A percentile compares a stretch with the other conserved stretches of the same genome.
phyloP scores from a whole-genome alignment of 1,140 invertebrate genomes.

The Drosophila seguyi region DNA sequence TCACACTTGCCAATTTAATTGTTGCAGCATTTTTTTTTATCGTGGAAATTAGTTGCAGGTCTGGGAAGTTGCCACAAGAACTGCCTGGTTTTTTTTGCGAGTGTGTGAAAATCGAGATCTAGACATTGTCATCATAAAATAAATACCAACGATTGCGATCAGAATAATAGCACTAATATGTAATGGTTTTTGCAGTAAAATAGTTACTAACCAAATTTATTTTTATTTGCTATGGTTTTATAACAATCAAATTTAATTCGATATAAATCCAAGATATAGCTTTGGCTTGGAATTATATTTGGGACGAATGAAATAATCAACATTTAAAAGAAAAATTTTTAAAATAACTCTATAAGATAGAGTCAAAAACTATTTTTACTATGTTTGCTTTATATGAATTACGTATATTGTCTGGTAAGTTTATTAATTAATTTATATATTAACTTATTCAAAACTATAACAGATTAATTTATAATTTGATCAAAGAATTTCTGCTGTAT shows the following conservation, averaged over 20 bases:
- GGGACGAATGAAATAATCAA: neutral
- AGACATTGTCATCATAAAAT: constrained; percentile 8
- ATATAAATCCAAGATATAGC: too few species aligned
- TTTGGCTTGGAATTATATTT: too few species aligned
- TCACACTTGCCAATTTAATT: constrained; percentile 78
- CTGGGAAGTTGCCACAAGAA: constrained; percentile 42
- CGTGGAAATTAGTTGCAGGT: constrained; percentile 61
- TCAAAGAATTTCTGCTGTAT: neutral
- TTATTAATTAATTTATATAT: neutral
- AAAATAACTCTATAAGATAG: neutral
- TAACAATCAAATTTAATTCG: neutral
- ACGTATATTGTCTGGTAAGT: neutral
- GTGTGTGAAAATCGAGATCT: constrained; percentile 32
- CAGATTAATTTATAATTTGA: neutral
- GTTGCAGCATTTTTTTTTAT: constrained; percentile 36
- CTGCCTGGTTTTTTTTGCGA: constrained; percentile 16
- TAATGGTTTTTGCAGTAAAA: neutral
- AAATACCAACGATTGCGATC: constrained; percentile 9
- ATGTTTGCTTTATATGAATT: too few species aligned
- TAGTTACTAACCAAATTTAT: too few species aligned
- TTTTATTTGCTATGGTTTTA: neutral
- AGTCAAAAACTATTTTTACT: neutral
- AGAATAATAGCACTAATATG: neutral
- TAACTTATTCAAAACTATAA: neutral
- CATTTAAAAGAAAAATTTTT: too few species aligned